Conservation (phyloP, 92 coral and sea anemone genomes). For the Epizoanthus ramosus region DNA sequence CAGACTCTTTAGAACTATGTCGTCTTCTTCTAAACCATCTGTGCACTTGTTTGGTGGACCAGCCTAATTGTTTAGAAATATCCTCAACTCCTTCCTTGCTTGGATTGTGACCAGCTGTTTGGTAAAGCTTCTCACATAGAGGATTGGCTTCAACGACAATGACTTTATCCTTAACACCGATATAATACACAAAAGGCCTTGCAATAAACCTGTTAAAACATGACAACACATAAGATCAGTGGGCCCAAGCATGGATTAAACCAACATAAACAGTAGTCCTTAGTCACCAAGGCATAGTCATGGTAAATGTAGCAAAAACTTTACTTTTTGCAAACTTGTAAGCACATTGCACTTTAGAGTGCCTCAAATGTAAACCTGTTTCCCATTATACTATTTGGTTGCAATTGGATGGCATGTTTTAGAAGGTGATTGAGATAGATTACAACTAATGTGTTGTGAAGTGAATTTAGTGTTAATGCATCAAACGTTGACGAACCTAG, state of each 20-base stretch:
- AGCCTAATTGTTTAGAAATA: constrained; percentile 51
- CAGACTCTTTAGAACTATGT: constrained; percentile 20
- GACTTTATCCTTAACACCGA: constrained; percentile 55
- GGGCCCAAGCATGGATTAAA: neutral
- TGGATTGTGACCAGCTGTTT: constrained; percentile 19
- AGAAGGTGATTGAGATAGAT: too few species aligned
- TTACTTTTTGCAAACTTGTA: too few species aligned
- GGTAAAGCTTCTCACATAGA: constrained; percentile 46
- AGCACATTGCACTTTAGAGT: too few species aligned
- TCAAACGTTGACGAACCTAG: too few species aligned
- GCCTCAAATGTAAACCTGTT: too few species aligned
- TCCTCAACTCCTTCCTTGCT: constrained; percentile 19
- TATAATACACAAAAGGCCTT: constrained; percentile 53
- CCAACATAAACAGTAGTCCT: neutral
- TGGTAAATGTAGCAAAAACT: too few species aligned
- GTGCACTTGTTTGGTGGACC: constrained; percentile 55
- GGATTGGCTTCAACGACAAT: constrained; percentile 28
- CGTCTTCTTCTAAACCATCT: constrained; percentile 61
- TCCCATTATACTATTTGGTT: too few species aligned
- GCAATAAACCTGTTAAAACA: constrained; percentile 48
- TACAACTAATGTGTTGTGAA: too few species aligned
- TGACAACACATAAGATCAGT: neutral
- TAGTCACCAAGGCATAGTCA: too few species aligned
- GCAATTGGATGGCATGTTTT: too few species aligned
- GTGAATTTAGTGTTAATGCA: too few species aligned